Conservation (phyloP, 1,140 invertebrate species). For the Eumaeus atala region DNA sequence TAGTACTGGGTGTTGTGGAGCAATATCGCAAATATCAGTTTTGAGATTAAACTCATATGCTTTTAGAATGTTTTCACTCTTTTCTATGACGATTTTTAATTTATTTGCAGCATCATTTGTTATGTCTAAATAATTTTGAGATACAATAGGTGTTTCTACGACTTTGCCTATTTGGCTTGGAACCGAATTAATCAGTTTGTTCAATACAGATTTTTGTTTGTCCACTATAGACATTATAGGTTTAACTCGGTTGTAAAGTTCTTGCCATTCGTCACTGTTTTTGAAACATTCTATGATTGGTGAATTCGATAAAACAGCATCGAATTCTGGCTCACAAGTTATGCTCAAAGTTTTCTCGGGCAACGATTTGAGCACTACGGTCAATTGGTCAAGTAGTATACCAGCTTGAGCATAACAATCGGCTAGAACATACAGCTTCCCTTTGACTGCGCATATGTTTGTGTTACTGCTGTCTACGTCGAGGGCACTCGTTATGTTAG, state of each 20-base stretch:
- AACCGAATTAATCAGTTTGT: conserved; percentile 44
- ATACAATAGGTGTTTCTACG: conserved; percentile 32
- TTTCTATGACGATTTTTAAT: conserved; percentile 42
- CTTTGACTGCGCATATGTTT: conserved; percentile 42
- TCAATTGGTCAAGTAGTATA: conserved; percentile 76
- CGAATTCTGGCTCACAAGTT: conserved; percentile 47
- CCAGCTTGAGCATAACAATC: conserved; percentile 68
- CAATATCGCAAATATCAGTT: conserved; percentile 21
- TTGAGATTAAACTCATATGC: conserved; percentile 55
- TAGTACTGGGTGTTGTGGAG: conserved; percentile 52
- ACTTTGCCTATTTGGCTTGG: conserved; percentile 41
- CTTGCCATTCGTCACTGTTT: conserved; percentile 70
- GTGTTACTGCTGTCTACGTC: conserved; percentile 44
- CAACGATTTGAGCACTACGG: conserved; percentile 76
- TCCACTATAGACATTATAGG: conserved; percentile 49
- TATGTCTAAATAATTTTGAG: conserved; percentile 57
- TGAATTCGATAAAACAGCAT: conserved; percentile 52
- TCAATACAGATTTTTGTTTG: conserved; percentile 60
- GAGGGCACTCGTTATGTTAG: conserved; percentile 58
- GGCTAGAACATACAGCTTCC: conserved; percentile 50
- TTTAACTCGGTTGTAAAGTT: conserved; percentile 59
- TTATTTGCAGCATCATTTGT: conserved; percentile 43
- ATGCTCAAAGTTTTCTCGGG: conserved; percentile 62
- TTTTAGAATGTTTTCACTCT: conserved; percentile 41
- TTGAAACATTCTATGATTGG: conserved; percentile 70